Conservation (phyloP, 2,888 invertebrate species). For the Cartodere bifasciata region DNA sequence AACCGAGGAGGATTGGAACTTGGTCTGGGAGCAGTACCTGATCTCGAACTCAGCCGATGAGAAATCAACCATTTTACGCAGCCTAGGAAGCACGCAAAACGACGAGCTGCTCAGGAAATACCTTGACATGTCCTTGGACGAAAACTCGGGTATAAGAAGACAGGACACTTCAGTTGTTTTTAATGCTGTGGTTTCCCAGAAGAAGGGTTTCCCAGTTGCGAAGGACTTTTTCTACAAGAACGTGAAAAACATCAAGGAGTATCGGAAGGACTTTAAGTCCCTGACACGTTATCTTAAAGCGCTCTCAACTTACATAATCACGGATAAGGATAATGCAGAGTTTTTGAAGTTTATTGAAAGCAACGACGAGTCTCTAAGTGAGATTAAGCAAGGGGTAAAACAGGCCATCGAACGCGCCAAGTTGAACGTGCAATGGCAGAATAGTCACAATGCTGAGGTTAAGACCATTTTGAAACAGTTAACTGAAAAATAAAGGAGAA, state of each 20-base stretch:
- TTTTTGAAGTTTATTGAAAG: constrained; percentile 41
- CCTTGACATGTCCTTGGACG: constrained; percentile 50
- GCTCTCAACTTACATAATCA: neutral
- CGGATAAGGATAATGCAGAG: constrained; percentile 18
- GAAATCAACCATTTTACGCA: constrained; percentile 45
- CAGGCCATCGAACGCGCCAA: constrained; percentile 62
- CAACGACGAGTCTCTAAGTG: constrained; percentile 46
- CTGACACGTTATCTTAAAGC: neutral
- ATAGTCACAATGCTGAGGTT: constrained; percentile 36
- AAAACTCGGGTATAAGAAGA: constrained; percentile 49
- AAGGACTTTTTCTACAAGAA: constrained; percentile 56
- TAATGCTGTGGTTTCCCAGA: constrained; percentile 44
- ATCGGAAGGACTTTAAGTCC: constrained; percentile 21
- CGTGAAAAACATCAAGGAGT: constrained; percentile 47
- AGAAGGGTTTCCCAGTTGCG: constrained; percentile 56
- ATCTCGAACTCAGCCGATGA: constrained; percentile 56
- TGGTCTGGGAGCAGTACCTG: constrained; percentile 52
- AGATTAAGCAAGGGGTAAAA: constrained; percentile 53
- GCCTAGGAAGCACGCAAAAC: constrained; percentile 55
- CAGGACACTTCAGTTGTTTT: constrained; percentile 58
- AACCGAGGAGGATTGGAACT: constrained; percentile 57
- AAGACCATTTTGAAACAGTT: constrained; percentile 1
- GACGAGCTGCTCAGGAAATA: constrained; percentile 46
- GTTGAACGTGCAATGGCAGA: constrained; percentile 64
- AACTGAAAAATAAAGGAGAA: neutral